Conservation (phyloP, 2,113 vertebrate genomes). For the Bombycilla garrulus region DNA sequence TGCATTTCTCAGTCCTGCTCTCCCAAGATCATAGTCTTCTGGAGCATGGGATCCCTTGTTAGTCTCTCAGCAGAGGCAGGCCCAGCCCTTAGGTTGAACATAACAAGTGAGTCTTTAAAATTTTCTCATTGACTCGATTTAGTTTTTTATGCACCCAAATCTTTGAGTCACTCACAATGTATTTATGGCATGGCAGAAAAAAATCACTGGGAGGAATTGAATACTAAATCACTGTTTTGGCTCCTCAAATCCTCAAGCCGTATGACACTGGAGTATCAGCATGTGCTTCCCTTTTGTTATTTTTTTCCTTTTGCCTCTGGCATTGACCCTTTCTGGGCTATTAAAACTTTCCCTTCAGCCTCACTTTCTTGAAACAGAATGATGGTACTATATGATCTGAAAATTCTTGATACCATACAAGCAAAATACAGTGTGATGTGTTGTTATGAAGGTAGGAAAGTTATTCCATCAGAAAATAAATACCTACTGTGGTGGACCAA, state of each 20-base stretch:
- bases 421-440: not conserved
- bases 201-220: not conserved
- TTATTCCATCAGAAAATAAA: not conserved
- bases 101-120: not conserved
- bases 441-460: not conserved
- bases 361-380: not conserved
- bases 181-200: not conserved
- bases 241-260: accelerated
- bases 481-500: not conserved
- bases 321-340: not conserved
- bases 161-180: not conserved
- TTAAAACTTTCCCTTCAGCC: not conserved
- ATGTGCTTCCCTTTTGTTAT: not conserved
- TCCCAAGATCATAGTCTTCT: not conserved
- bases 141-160: not conserved
- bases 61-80: not conserved
- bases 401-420: not conserved
- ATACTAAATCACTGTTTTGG: not conserved
- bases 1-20: not conserved
- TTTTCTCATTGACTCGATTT: not conserved
- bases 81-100: not conserved
- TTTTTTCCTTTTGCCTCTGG: not conserved
- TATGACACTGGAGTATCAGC: not conserved
- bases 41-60: not conserved
- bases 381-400: not conserved